Evolutionary conservation across 1,140 invertebrate genomes (phyloP).

Genomic region (Temnothorax longispinosus): DNA sequence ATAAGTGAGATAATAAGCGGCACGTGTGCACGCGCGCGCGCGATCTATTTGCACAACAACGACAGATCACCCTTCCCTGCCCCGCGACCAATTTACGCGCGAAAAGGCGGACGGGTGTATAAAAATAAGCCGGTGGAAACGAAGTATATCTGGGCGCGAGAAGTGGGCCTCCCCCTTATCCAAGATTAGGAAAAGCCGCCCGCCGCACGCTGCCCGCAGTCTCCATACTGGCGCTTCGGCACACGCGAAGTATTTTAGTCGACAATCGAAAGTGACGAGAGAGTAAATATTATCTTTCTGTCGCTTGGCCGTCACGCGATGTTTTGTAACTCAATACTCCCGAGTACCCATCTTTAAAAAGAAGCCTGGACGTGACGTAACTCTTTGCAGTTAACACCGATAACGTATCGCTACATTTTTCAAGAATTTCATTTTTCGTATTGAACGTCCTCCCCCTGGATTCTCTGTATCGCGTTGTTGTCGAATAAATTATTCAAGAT

Average conservation of each 20-base stretch:
- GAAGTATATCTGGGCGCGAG: conserved; percentile 25
- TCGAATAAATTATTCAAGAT: not conserved
- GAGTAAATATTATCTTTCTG: conserved; percentile 56
- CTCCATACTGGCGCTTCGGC: not conserved
- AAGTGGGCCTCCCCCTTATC: conserved; percentile 23
- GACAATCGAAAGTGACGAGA: conserved; percentile 50
- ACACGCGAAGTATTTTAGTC: conserved; percentile 41
- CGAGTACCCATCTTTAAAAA: conserved; percentile 16
- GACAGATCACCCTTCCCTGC: not conserved
- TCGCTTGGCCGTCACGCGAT: conserved; percentile 31
- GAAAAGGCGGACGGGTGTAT: conserved; percentile 2
- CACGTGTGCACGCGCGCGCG: not conserved
- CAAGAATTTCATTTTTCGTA: not conserved
- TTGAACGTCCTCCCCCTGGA: not conserved
- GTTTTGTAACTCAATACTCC: conserved; percentile 48
- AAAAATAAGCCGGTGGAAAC: conserved; percentile 35
- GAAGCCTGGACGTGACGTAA: conserved; percentile 7
- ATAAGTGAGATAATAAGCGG: too few species aligned
- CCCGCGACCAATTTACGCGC: not conserved
- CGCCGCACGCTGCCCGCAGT: not conserved
- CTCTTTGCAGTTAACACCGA: not conserved
- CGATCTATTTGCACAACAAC: conserved; percentile 38
- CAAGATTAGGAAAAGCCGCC: conserved; percentile 42
- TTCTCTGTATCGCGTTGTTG: not conserved
- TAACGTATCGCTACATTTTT: conserved; percentile 4